Conservation (phyloP, 2,888 invertebrate species). For the Hirudinaria manillensis region DNA sequence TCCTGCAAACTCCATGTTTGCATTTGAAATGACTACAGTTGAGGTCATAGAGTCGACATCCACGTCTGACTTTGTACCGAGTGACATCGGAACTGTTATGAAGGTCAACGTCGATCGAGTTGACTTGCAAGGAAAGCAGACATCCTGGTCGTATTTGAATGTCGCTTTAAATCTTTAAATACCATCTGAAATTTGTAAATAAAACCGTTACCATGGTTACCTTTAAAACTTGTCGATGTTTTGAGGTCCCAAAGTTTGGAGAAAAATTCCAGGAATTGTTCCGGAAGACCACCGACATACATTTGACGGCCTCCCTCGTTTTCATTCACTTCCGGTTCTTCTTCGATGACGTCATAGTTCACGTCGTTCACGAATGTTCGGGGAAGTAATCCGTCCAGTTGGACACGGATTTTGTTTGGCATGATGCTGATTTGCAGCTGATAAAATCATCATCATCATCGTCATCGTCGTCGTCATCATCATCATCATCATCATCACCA, state of each 20-base stretch:
- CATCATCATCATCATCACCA: too few species aligned
- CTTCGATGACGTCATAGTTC: slow-evolving; percentile 1
- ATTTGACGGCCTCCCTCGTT: neutral
- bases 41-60: neutral
- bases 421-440: neutral
- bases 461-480: too few species aligned
- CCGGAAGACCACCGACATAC: neutral
- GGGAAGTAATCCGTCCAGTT: neutral
- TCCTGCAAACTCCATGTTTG: slow-evolving; percentile 3
- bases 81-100: neutral
- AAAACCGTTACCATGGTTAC: neutral
- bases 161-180: too few species aligned
- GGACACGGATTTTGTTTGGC: neutral
- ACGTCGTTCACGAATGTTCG: slow-evolving; percentile 1
- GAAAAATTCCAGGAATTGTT: neutral
- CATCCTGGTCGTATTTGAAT: neutral
- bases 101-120: neutral
- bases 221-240: neutral
- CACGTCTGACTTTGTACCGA: slow-evolving; percentile 3
- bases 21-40: neutral
- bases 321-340: neutral
- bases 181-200: neutral
- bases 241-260: neutral
- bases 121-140: neutral
- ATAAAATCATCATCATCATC: neutral